Base-by-base conservation (phyloP, 2,797 vertebrate genomes). In the Aldrovandia affinis region DNA sequence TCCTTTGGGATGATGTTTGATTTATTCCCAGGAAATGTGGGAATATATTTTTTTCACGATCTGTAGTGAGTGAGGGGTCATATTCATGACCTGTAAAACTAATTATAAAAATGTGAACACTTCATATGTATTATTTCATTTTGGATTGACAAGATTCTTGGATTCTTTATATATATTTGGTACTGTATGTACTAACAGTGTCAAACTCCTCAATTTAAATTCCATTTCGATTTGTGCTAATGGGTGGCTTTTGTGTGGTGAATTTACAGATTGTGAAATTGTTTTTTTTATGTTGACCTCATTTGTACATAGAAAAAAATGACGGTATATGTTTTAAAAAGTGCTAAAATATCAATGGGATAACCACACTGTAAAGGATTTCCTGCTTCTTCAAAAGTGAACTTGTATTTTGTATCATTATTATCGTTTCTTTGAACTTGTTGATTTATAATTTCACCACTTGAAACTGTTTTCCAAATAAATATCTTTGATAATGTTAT, bases 401-500 rank as follows among this genome's bases (percentile, higher is more conserved):
- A 89, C 89, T 91, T 83, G 78, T 86, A 70, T 81, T 87, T 82
- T 82, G 83, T 88, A 88, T 93, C 81, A 89, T 92, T 93, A 91
- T 89, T 89, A 88, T 90, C 89, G 20, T 92, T 86, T 89, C 88
- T 89, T 88, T 83, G 87, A 70, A 39, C 68, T 22, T 70, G 68
- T 70, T 85, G 92, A 93, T 95, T 95, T 95, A 93, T 94, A 95
- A 93, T 95, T 94, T 92, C 93, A 92, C 93, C 92, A 86, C 84
- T 88, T 87, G 42, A 85, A 85, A 86, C 90, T 94, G 93, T 94
- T 88, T 88, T 94, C 93, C 93, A 94, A 94, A 95, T 91, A 84
- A 93, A 89, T 90, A 93, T 93, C 89, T 93, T 94, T 94, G 89
- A 91, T 94, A 93, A 52, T 44, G 89, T 91, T 91, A 86, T 91